Evolutionary conservation across 2,113 vertebrate genomes (phyloP), one percentile per base, ranked within the genome.

Genomic region (Notothenia coriiceps): DNA sequence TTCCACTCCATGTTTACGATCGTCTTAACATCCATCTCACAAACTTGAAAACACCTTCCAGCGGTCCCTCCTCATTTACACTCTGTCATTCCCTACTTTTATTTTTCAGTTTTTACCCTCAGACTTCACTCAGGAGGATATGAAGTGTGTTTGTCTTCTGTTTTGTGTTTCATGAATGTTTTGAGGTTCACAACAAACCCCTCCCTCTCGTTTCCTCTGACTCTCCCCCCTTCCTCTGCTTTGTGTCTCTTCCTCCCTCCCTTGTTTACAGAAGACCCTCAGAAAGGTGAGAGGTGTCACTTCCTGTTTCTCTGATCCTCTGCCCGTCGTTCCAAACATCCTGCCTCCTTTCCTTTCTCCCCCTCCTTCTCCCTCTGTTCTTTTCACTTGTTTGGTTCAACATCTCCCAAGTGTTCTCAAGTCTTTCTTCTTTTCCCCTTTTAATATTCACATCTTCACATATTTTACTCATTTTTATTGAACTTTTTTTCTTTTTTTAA

Each of bases 241-340:
- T 59, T 72, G 61, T 74, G 33, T 79, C 56, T 66, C 70, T 64
- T 50, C 67, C 70, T 68, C 47, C 46, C 43, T 49, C 63, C 46
- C 83, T 75, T 96, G 96, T 87, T 95, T 64, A 79, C 96, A 98
- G 97, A 97, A 95, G 96, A 97, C 93, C 90, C 93, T 96, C 88
- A 96, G 95, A 95, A 97, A 98, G 96, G 96, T 98, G 96, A 98
- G 97, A 88, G 10, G 61, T 22, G 77, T 79, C 29, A 11, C 2
- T 43, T 87, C 62, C 40, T 5, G 1, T 63, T 63, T 70, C 47
- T 67, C 77, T 70, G 17, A 70, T 51, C 73, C 33, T 15, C 65
- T 65, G 20, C 60, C 63, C 43, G 11, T 70, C n/a, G 3, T 46
- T 65, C 35, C 46, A 40, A 0, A 25, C 61, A 14, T 78, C 77